These are phyloP conservation scores for Falco rusticolus DNA, from an alignment of 2,797 vertebrate genomes.

Conservation along the genomic window DNA sequence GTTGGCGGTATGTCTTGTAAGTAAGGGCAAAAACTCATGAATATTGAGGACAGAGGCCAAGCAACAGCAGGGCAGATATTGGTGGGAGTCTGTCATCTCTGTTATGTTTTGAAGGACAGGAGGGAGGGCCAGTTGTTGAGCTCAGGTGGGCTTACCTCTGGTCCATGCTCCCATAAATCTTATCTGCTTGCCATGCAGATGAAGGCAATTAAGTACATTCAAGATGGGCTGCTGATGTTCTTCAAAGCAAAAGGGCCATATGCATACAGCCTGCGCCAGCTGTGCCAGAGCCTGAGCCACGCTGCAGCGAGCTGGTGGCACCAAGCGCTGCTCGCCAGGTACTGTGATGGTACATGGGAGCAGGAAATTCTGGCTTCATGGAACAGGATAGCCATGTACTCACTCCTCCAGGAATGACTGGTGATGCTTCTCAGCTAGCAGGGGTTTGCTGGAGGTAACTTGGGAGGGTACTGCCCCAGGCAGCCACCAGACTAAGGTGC, in stretches of 20 bases:
- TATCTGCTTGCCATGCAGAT: background rate
- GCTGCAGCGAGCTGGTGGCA: fast-evolving
- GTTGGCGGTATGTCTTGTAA: background rate
- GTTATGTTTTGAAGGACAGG: background rate
- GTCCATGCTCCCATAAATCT: background rate
- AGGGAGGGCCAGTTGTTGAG: background rate
- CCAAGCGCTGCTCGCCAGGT: fast-evolving
- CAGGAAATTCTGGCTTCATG: background rate
- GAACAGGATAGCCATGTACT: background rate
- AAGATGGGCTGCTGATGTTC: background rate
- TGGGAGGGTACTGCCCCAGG: background rate
- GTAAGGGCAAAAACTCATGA: background rate
- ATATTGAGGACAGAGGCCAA: background rate
- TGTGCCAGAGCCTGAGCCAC: background rate
- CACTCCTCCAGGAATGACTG: background rate
- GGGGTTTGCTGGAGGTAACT: background rate
- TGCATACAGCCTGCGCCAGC: background rate
- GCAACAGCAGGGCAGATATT: background rate
- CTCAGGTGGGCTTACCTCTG: background rate
- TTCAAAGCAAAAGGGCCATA: background rate
- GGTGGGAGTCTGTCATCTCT: background rate
- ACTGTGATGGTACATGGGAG: fast-evolving
- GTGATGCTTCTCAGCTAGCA: background rate
- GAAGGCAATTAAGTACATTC: background rate
- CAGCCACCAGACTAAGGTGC: background rate